Base-by-base conservation (phyloP, 1,140 invertebrate genomes). In the Lordiphosa collinella region DNA sequence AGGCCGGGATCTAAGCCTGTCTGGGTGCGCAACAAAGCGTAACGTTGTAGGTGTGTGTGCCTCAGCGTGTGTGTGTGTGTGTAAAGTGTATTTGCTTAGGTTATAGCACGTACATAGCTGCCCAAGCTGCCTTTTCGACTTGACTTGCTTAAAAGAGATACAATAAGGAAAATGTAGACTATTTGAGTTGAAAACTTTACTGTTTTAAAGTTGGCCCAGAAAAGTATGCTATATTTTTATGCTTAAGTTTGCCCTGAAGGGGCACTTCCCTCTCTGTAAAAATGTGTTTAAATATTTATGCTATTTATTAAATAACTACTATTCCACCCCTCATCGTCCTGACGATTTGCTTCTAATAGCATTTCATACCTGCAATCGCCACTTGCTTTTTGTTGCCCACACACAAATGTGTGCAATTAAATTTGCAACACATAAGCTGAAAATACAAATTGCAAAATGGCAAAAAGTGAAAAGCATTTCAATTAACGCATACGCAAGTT, bases 51-150 rank as follows among this genome's bases (percentile, higher is more conserved):
- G 25, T 62, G 34, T 51, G 25, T 38, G 36, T 41, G 31, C n/a
- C n/a, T n/a, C n/a, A n/a, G n/a, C 31, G 18, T 36, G 13, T 46
- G 48, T 58, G 25, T 51, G 38, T 34, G 46, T 54, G 31, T 75
- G 66, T 46, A 63, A 60, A 76, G 63, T 78, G 63, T 84, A 82
- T 82, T 72, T 84, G 68, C 78, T 82, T 72, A 78, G 75, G 66
- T 76, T 69, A 76, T 59, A 63, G 48, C 68, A 84, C 43, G 53
- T 37, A 25, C 31, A 34, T 46, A 34, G 35, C 14, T 31, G 52
- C 51, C 40, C 49, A 31, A 18, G 46, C 48, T 57, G 36, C 18
- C 32, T n/a, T 40, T 40, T 40, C 55, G 37, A 43, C 32, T 64
- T 70, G 64, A 75, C 71, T 80, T 66, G 36, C 57, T 78, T 72